These are phyloP conservation scores for Eremophila alpestris DNA, from an alignment of 2,797 vertebrate species.

Conservation along the genomic window DNA sequence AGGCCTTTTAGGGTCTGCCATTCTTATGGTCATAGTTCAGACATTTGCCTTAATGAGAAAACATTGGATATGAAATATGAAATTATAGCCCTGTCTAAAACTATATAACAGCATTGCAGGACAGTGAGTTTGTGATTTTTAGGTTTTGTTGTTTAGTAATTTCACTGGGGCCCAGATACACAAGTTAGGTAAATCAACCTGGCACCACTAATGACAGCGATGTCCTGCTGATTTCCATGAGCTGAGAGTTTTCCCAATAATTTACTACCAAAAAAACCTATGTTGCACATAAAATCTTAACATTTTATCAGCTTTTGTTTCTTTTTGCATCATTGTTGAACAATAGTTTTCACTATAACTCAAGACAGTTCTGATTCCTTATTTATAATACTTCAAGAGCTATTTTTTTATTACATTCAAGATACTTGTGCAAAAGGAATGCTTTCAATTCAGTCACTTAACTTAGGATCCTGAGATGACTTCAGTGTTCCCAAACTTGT, in stretches of 20 bases:
- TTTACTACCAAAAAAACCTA: not conserved
- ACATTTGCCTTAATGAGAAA: not conserved
- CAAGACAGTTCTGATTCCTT: not conserved
- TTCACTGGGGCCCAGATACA: not conserved
- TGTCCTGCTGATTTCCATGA: not conserved
- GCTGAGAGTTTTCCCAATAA: not conserved
- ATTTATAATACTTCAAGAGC: not conserved
- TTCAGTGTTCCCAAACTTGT: not conserved
- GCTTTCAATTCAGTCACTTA: not conserved
- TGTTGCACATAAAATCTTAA: not conserved
- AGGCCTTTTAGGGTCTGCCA: not conserved
- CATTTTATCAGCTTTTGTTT: conserved; percentile 20
- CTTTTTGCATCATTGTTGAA: not conserved
- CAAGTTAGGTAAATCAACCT: not conserved
- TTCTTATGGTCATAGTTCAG: not conserved
- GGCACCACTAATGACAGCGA: not conserved
- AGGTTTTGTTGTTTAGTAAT: not conserved
- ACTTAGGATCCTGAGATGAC: not conserved
- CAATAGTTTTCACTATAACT: not conserved
- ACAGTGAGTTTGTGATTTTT: not conserved
- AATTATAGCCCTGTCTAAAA: not conserved
- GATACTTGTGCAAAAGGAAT: not conserved
- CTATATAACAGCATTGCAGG: not conserved
- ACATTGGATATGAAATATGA: not conserved
- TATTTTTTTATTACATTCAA: not conserved